These are phyloP conservation scores for Atherinomorus stipes DNA, from an alignment of 2,113 vertebrate genomes.

Conservation along the genomic window DNA sequence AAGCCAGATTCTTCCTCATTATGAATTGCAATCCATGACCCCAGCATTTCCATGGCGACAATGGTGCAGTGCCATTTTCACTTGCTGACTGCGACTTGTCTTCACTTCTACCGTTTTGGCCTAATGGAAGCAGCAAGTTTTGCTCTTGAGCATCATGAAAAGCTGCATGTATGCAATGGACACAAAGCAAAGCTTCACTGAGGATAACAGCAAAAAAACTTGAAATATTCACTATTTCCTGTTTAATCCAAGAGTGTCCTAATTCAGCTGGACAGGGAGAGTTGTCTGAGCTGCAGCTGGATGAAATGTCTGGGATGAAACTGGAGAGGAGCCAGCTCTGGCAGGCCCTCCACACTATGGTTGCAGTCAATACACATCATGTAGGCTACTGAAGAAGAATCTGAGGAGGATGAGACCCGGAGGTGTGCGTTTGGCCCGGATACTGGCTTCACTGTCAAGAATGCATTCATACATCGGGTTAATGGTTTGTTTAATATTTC, in stretches of 20 bases:
- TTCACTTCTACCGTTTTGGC: conserved; percentile 49
- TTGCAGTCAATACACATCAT: conserved; percentile 5
- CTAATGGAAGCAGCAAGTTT: conserved; percentile 36
- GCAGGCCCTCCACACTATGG: conserved; percentile 15
- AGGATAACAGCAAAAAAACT: background rate
- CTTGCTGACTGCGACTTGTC: conserved; percentile 61
- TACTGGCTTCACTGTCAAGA: background rate
- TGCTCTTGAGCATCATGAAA: conserved; percentile 24
- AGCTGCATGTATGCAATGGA: background rate
- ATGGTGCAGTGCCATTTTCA: conserved; percentile 59
- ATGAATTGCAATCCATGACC: conserved; percentile 57
- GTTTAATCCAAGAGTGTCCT: conserved; percentile 37
- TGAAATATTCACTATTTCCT: background rate
- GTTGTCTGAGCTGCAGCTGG: conserved; percentile 21
- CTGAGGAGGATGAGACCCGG: background rate
- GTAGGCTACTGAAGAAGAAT: background rate
- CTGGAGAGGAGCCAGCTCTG: conserved; percentile 44
- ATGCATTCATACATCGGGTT: conserved; percentile 4
- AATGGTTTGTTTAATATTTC: background rate
- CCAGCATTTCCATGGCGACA: conserved; percentile 50
- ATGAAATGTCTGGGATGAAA: conserved; percentile 21
- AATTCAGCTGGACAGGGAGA: conserved; percentile 17
- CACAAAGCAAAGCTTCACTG: background rate
- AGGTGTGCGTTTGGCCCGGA: background rate
- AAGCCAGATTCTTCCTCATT: conserved; percentile 16